phyloP scores from a whole-genome alignment of 2,888 invertebrate genomes.

The Azorinus chamasolen region DNA sequence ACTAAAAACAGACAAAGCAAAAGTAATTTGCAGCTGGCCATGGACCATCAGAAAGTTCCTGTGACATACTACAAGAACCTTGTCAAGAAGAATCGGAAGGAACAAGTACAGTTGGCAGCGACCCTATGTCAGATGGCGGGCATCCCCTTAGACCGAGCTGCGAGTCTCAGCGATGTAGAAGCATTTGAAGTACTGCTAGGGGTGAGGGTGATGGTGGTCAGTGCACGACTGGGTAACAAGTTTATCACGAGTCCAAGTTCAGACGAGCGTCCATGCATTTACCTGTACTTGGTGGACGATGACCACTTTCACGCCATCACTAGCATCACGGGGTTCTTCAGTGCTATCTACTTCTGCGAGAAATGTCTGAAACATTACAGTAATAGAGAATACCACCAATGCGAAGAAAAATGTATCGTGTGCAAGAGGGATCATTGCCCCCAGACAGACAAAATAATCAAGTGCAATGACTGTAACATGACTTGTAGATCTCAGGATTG shows the following conservation, averaged over 20 bases:
- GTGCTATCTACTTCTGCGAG: slow-evolving; percentile 13
- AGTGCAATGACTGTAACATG: slow-evolving; percentile 38
- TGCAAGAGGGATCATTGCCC: slow-evolving; percentile 20
- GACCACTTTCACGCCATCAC: slow-evolving; percentile 26
- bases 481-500: slow-evolving; percentile 20
- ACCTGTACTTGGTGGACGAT: slow-evolving; percentile 31
- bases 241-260: slow-evolving; percentile 24
- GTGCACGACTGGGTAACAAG: slow-evolving; percentile 26
- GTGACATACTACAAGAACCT: slow-evolving; percentile 12
- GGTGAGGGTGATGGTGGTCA: slow-evolving; percentile 26
- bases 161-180: slow-evolving; percentile 15
- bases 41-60: slow-evolving; percentile 18
- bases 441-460: slow-evolving; percentile 18
- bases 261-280: slow-evolving; percentile 18
- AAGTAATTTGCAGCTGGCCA: slow-evolving; percentile 3
- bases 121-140: slow-evolving; percentile 22
- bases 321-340: slow-evolving; percentile 30
- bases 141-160: slow-evolving; percentile 9
- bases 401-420: slow-evolving; percentile 23
- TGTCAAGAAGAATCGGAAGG: neutral
- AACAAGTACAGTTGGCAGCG: slow-evolving; percentile 22
- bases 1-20: slow-evolving; percentile 9
- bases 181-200: slow-evolving; percentile 19
- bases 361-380: slow-evolving; percentile 11
- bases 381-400: slow-evolving; percentile 7